These are phyloP conservation scores for Hippopotamyrus pictus DNA, from an alignment of 2,797 vertebrate species.

Conservation along the genomic window DNA sequence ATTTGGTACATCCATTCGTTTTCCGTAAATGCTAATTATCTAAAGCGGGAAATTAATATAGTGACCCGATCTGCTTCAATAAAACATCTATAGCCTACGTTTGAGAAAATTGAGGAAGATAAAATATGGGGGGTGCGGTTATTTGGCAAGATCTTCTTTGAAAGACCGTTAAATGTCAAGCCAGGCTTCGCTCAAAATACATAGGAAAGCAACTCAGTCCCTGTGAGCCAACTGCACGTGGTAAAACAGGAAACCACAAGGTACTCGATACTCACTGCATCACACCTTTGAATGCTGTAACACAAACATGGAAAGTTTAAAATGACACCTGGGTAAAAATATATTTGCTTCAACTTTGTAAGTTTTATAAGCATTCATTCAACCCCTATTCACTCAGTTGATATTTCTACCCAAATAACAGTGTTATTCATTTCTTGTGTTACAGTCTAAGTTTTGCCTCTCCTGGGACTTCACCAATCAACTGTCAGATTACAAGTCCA, in stretches of 20 bases:
- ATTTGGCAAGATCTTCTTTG: not conserved
- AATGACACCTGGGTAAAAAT: not conserved
- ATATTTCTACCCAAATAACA: not conserved
- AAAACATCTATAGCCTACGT: not conserved
- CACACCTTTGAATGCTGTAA: not conserved
- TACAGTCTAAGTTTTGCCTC: not conserved
- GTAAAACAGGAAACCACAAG: not conserved
- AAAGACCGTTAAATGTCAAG: not conserved
- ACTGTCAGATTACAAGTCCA: not conserved
- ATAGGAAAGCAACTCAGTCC: not conserved
- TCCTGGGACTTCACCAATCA: not conserved
- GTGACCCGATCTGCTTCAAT: not conserved
- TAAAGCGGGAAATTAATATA: not conserved
- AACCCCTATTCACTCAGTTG: not conserved
- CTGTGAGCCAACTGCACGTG: not conserved
- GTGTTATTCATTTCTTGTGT: not conserved
- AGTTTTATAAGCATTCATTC: not conserved
- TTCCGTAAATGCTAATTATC: not conserved
- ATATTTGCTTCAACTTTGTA: not conserved
- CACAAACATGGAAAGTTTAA: not conserved
- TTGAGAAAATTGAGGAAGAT: not conserved
- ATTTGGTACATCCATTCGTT: not conserved
- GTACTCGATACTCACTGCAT: not conserved
- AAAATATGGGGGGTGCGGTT: not conserved
- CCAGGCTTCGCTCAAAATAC: not conserved